Evolutionary conservation across 2,797 vertebrate genomes (phyloP).

Genomic region (Malacoctenus gilli): DNA sequence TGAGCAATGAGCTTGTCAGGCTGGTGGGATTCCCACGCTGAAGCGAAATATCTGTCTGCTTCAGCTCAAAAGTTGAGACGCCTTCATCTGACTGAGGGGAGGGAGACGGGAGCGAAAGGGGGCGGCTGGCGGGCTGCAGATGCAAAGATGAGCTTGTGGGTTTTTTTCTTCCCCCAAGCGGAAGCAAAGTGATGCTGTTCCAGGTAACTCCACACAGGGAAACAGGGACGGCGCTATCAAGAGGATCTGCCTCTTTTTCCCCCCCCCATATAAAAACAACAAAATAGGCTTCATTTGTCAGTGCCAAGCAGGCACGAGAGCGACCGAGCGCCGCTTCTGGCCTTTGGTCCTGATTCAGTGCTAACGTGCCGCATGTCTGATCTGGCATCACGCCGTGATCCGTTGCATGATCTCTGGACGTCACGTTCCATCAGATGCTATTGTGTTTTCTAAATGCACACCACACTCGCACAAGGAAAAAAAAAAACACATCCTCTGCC

Average conservation of each 20-base stretch:
- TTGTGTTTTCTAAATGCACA: constrained; percentile 58
- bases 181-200: constrained; percentile 66
- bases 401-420: constrained; percentile 11
- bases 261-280: no score
- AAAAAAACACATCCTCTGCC: constrained; percentile 39
- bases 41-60: constrained; percentile 45
- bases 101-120: constrained; percentile 35
- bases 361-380: constrained; percentile 52
- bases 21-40: constrained; percentile 40
- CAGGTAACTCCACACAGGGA: constrained; percentile 56
- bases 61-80: constrained; percentile 51
- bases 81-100: constrained; percentile 58
- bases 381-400: constrained; percentile 52
- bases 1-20: constrained; percentile 59
- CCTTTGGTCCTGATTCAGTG: constrained; percentile 60
- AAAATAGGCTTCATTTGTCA: no score
- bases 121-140: constrained; percentile 46
- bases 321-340: constrained; percentile 34
- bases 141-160: constrained; percentile 41
- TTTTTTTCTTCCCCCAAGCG: constrained; percentile 46
- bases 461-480: constrained; percentile 44
- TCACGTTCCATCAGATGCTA: constrained; percentile 37
- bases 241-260: constrained; percentile 51
- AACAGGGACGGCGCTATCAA: constrained; percentile 42
- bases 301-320: no score